Percentiles rank a stretch among this genome's conserved stretches.
Conservation (phyloP, 2,113 vertebrate species). For the Colinus virginianus region DNA sequence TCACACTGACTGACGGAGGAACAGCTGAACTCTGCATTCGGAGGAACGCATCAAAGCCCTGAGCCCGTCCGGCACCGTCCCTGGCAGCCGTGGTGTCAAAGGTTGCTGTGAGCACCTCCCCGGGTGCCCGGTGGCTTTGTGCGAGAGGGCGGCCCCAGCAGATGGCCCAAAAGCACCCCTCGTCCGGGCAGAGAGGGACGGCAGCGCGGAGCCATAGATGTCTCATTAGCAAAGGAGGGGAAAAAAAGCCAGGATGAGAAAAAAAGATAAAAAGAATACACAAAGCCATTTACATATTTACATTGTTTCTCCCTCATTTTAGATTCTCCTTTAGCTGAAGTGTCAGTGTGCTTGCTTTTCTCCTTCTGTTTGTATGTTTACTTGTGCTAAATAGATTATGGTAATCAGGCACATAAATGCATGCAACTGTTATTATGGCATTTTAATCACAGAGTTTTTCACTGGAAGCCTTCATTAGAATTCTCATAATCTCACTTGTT, state of each 20-base stretch:
- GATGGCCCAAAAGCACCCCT: constrained; percentile 80
- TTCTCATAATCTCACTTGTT: constrained; percentile 94
- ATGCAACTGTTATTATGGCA: constrained; percentile 87
- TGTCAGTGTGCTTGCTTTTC: constrained; percentile 78
- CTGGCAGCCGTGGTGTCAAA: constrained; percentile 73
- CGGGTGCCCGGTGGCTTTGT: constrained; percentile 79
- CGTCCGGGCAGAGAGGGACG: constrained; percentile 72
- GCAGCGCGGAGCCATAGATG: constrained; percentile 75
- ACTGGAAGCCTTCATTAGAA: constrained; percentile 92
- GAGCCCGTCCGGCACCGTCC: constrained; percentile 31
- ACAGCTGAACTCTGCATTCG: constrained; percentile 68
- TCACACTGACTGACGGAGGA: constrained; percentile 44
- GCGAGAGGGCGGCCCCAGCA: constrained; percentile 75
- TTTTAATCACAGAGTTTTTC: constrained; percentile 91
- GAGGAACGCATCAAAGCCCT: constrained; percentile 22
- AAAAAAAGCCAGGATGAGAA: constrained; percentile 63
- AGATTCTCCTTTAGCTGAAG: constrained; percentile 80
- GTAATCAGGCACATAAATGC: constrained; percentile 90
- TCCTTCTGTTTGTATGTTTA: constrained; percentile 91
- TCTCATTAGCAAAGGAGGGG: constrained; percentile 79
- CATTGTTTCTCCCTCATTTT: constrained; percentile 81
- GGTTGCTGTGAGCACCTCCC: constrained; percentile 69
- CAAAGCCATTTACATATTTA: constrained; percentile 86
- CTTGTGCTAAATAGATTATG: constrained; percentile 94
- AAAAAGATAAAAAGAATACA: constrained; percentile 82